Evolutionary conservation across 30 jellyfish, hydroid and myxozoan genomes (phyloP).

Genomic region (Chrysaora quinquecirrha): DNA sequence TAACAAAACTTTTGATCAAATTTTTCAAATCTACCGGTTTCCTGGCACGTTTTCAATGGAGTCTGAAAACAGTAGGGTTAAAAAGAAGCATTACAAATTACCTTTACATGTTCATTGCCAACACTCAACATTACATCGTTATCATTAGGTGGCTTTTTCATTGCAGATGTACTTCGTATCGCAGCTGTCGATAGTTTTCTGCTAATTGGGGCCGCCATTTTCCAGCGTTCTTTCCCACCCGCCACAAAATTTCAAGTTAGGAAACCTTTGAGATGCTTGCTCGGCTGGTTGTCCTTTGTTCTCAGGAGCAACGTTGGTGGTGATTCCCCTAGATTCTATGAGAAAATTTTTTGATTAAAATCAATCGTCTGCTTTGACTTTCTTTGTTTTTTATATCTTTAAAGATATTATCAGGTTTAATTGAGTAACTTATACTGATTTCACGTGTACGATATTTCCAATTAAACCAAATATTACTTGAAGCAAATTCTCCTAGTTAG

Average conservation of each 20-base stretch:
- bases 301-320: conserved; percentile 21
- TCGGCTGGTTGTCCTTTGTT: conserved; percentile 62
- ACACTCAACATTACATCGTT: conserved; percentile 51
- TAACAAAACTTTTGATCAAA: no score
- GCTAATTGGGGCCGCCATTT: conserved; percentile 92
- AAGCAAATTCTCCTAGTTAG: no score
- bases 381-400: no score
- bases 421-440: no score
- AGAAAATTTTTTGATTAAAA: no score
- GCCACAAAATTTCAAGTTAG: conserved; percentile 26
- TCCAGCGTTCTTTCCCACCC: conserved; percentile 44
- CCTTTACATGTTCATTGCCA: conserved; percentile 18
- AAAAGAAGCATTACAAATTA: background rate
- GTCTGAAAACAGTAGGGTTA: conserved; percentile 1
- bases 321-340: conserved; percentile 72
- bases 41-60: conserved; percentile 13
- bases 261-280: conserved; percentile 61
- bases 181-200: conserved; percentile 75
- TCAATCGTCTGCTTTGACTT: no score
- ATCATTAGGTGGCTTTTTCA: conserved; percentile 69
- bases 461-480: no score
- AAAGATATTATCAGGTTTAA: no score
- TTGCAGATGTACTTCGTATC: conserved; percentile 49
- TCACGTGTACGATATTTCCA: no score
- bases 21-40: conserved; percentile 61